Percentiles rank a stretch among this genome's conserved stretches.
phyloP scores from a whole-genome alignment of 1,140 invertebrate species.

The Nylanderia fulva region DNA sequence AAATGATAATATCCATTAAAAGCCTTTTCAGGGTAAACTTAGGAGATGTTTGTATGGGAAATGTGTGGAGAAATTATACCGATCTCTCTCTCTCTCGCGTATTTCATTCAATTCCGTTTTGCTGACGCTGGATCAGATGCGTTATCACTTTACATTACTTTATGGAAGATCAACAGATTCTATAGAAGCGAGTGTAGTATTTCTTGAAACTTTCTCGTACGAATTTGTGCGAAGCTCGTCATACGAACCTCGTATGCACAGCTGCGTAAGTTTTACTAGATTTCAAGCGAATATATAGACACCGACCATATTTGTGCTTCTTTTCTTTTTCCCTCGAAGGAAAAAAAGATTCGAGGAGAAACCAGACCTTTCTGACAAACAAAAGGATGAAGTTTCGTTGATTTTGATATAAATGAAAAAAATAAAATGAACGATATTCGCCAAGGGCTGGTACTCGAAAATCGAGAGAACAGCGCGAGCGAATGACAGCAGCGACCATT shows the following conservation, averaged over 20 bases:
- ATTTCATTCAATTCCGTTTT: background rate
- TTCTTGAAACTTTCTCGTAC: background rate
- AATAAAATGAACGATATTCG: slow-evolving; percentile 67
- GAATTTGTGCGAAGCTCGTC: background rate
- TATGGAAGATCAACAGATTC: background rate
- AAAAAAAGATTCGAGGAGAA: slow-evolving; percentile 56
- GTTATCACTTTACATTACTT: background rate
- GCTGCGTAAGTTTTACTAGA: background rate
- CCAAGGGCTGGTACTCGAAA: slow-evolving; percentile 29
- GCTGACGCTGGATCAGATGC: background rate
- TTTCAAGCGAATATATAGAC: background rate
- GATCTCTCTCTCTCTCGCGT: background rate
- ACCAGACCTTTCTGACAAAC: slow-evolving; percentile 54
- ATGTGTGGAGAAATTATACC: background rate
- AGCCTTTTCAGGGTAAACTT: slow-evolving; percentile 9
- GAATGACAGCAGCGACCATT: slow-evolving; percentile 25
- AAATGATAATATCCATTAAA: slow-evolving; percentile 36
- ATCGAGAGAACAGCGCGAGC: slow-evolving; percentile 9
- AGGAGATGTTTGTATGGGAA: background rate
- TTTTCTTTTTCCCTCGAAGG: background rate
- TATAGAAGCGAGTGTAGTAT: background rate
- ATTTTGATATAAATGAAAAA: slow-evolving; percentile 71
- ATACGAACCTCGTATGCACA: background rate
- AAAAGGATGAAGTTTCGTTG: slow-evolving; percentile 69
- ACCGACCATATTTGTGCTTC: slow-evolving; percentile 17